Conservation (phyloP, 2,113 vertebrate species). For the Paramisgurnus dabryanus region DNA sequence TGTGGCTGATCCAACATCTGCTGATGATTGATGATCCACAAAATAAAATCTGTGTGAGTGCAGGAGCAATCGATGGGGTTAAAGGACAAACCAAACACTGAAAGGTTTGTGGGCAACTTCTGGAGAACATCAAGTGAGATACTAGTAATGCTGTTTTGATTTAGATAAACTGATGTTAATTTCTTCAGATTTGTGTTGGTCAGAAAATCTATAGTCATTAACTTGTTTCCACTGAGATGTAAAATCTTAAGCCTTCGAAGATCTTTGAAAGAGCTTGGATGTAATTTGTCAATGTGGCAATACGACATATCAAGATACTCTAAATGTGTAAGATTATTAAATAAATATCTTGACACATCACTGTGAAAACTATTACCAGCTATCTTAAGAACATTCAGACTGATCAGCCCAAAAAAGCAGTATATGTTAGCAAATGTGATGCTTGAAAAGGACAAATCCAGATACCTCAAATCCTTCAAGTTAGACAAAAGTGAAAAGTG, state of each 20-base stretch:
- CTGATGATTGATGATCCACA: conserved; percentile 39
- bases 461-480: conserved; percentile 70
- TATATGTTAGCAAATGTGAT: conserved; percentile 59
- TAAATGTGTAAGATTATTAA: conserved; percentile 68
- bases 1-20: conserved; percentile 15
- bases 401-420: conserved; percentile 69
- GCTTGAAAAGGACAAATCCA: conserved; percentile 75
- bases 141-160: conserved; percentile 68
- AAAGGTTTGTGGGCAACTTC: conserved; percentile 61
- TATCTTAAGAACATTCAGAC: conserved; percentile 73
- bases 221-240: conserved; percentile 74
- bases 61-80: conserved; percentile 55
- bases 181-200: conserved; percentile 39
- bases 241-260: conserved; percentile 66
- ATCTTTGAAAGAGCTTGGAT: conserved; percentile 58
- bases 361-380: conserved; percentile 70
- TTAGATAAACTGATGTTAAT: conserved; percentile 69
- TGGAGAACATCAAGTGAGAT: conserved; percentile 47
- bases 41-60: conserved; percentile 36
- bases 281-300: conserved; percentile 67
- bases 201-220: conserved; percentile 64
- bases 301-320: conserved; percentile 72
- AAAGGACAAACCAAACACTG: conserved; percentile 39
- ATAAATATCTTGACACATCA: conserved; percentile 62
- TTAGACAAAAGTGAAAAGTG: conserved; percentile 63